Evolutionary conservation across 2,797 vertebrate genomes (phyloP).

Genomic region (Thunnus albacares): DNA sequence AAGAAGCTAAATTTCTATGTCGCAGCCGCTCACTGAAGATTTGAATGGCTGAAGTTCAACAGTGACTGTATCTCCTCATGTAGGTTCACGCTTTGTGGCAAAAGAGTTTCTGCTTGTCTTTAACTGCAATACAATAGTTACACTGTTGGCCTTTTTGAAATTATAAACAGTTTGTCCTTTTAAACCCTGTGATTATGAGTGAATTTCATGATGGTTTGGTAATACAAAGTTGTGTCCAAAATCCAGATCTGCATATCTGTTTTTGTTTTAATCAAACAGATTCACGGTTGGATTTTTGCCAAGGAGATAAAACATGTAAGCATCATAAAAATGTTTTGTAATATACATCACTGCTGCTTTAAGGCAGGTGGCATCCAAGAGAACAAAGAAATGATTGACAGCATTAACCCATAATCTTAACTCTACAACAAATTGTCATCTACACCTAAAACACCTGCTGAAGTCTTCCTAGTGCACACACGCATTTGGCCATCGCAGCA

Average conservation of each 20-base stretch:
- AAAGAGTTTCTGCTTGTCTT: conserved; percentile 73
- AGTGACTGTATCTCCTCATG: conserved; percentile 66
- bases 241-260: conserved; percentile 48
- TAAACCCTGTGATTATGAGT: conserved; percentile 54
- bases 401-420: conserved; percentile 25
- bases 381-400: conserved; percentile 12
- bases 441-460: conserved; percentile 44
- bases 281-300: conserved; percentile 52
- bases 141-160: conserved; percentile 77
- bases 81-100: conserved; percentile 73
- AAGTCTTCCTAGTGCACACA: conserved; percentile 77
- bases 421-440: conserved; percentile 33
- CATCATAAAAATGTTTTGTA: conserved; percentile 18
- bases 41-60: conserved; percentile 61
- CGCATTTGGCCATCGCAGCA: conserved; percentile 45
- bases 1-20: conserved; percentile 67
- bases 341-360: conserved; percentile 13
- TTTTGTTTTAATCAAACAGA: conserved; percentile 55
- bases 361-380: conserved; percentile 31
- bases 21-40: conserved; percentile 60
- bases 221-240: conserved; percentile 57
- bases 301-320: conserved; percentile 49
- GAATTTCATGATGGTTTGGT: conserved; percentile 53
- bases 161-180: conserved; percentile 60
- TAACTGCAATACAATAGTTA: conserved; percentile 78